Evolutionary conservation across 2,888 invertebrate species (phyloP), one percentile per base, ranked within the genome.

Genomic region (Fissipunctia ypsillon): DNA sequence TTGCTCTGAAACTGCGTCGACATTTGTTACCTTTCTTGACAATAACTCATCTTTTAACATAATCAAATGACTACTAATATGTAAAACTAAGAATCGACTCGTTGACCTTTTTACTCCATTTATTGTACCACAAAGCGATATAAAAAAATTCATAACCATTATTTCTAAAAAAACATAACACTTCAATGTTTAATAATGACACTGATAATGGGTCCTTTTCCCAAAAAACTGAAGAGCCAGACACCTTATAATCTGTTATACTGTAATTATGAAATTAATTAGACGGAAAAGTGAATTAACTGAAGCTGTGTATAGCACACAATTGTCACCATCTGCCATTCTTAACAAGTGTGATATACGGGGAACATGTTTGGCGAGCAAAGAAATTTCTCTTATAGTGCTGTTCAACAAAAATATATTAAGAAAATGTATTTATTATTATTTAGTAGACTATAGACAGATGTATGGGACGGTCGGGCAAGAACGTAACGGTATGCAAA

Each of bases 261-360:
- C 88, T 89, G 87, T 89, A 88, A 88, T 93, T 91, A 91, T 89
- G 86, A 86, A 90, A 92, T 94, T 93, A 94, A 94, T 95, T 93
- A 92, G 88, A 89, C 87, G 89, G 91, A 91, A 92, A 93, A 93
- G 90, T 91, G 90, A 91, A 94, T 95, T 93, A 94, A 90, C 89
- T 84, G 67, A 83, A 88, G 87, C 89, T 89, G 88, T 90, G 90
- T 90, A 88, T 91, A 92, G 90, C 88, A 89, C 86, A 83, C 91
- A 90, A 93, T 93, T 91, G 92, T 90, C 90, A 90, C 91, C 94
- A 94, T 92, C 93, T 94, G 93, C 92, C 88, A 70, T 91, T 91
- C 90, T 91, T 89, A 89, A 81, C 85, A 69, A 61, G 43, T 38
- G 71, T 52, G 45, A 89, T 86, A 86, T 57, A 91, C 76, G 0